These are phyloP conservation scores for Melinopterus prodromus DNA, from an alignment of 2,888 invertebrate species.

Conservation along the genomic window DNA sequence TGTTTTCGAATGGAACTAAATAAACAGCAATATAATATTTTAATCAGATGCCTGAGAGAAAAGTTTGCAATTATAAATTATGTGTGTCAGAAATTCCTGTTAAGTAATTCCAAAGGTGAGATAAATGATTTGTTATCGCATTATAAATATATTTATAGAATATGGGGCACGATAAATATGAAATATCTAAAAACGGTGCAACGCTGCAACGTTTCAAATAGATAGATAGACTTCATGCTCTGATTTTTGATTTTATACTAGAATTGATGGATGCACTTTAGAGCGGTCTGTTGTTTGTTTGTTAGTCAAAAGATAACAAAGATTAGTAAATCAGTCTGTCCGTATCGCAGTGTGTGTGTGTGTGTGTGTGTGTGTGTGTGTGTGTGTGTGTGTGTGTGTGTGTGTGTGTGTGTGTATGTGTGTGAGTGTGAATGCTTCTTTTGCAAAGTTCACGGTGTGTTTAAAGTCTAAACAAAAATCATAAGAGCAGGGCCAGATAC, in stretches of 20 bases:
- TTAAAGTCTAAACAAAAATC: slow-evolving; percentile 4
- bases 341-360: not conserved
- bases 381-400: no score
- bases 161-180: not conserved
- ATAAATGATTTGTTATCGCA: not conserved
- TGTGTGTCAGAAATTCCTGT: not conserved
- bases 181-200: not conserved
- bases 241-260: not conserved
- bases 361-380: no score
- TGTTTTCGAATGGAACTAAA: no score
- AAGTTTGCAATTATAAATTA: not conserved
- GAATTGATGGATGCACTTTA: not conserved
- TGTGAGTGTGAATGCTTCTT: not conserved
- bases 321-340: not conserved
- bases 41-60: no score
- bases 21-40: no score
- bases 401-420: no score
- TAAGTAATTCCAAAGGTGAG: not conserved
- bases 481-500: not conserved
- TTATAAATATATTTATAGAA: not conserved
- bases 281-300: not conserved
- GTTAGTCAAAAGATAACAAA: not conserved
- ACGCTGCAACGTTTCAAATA: no score
- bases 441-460: not conserved
- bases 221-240: not conserved